A percentile compares a stretch with the other conserved stretches of the same genome.
Evolutionary conservation across 1,140 invertebrate species (phyloP).

Genomic region (Leptinotarsa texana): DNA sequence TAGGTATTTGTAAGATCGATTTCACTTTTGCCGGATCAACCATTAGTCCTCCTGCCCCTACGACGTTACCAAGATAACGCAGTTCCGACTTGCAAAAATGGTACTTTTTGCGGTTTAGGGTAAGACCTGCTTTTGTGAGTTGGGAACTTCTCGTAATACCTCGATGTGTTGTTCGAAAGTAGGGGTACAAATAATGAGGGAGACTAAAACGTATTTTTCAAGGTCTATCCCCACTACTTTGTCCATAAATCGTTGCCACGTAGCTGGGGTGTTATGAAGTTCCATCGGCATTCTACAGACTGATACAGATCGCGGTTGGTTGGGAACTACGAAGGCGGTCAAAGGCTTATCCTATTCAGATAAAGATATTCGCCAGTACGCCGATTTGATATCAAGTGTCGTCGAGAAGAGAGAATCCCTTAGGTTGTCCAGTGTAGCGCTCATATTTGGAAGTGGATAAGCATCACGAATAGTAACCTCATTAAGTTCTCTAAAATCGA

Average conservation of each 20-base stretch:
- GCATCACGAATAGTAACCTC: conserved; percentile 23
- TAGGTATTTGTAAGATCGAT: too few species aligned
- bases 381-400: too few species aligned
- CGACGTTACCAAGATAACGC: too few species aligned
- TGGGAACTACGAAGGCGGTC: conserved; percentile 50
- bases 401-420: conserved; percentile 28
- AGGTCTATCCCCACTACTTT: conserved; percentile 35
- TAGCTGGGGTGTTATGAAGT: conserved; percentile 11
- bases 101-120: too few species aligned
- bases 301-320: conserved; percentile 50
- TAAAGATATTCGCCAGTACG: too few species aligned
- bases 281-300: conserved; percentile 16
- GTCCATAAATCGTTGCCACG: conserved; percentile 42
- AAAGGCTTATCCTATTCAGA: too few species aligned
- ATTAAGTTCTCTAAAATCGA: background rate
- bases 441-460: conserved; percentile 24
- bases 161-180: background rate
- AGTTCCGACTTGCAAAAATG: too few species aligned
- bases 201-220: background rate
- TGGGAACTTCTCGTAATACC: background rate
- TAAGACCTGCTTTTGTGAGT: background rate
- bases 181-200: conserved; percentile 45
- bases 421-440: conserved; percentile 42
- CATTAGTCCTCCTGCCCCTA: too few species aligned
- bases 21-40: too few species aligned